A percentile compares a stretch with the other conserved stretches of the same genome.
These are phyloP conservation scores for Orientallactaga sibirica DNA, from an alignment of 2,797 vertebrate species.

Conservation along the genomic window DNA sequence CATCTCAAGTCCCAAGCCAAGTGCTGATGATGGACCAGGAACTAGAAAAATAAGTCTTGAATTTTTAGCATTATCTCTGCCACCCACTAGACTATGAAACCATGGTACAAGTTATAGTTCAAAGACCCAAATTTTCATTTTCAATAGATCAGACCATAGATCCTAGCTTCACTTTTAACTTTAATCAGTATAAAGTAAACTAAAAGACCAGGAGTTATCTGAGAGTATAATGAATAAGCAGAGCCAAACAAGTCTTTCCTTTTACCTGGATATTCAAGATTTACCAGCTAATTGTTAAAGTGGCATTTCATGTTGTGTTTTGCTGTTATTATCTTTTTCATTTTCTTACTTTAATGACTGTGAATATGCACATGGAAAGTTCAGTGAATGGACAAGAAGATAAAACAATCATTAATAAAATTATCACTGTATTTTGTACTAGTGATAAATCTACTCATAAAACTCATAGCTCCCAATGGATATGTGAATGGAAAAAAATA, in stretches of 20 bases:
- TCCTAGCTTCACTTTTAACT: slow-evolving; percentile 62
- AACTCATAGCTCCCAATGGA: slow-evolving; percentile 62
- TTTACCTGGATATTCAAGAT: slow-evolving; percentile 30
- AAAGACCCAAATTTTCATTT: slow-evolving; percentile 79
- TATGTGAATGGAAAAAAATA: slow-evolving; percentile 70
- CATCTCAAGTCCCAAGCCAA: slow-evolving; percentile 61
- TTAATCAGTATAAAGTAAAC: slow-evolving; percentile 56
- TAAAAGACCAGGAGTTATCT: neutral
- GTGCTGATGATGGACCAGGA: slow-evolving; percentile 73
- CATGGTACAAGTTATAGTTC: slow-evolving; percentile 61
- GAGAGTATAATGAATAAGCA: neutral
- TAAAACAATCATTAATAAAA: slow-evolving; percentile 67
- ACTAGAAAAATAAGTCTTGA: slow-evolving; percentile 68
- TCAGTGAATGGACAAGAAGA: slow-evolving; percentile 61
- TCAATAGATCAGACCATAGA: slow-evolving; percentile 70
- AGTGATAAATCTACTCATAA: slow-evolving; percentile 65
- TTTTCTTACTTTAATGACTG: neutral
- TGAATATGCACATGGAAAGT: slow-evolving; percentile 32
- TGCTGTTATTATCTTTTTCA: neutral
- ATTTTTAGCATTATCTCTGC: slow-evolving; percentile 66
- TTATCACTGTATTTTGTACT: slow-evolving; percentile 54
- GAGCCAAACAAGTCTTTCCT: neutral
- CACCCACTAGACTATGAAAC: slow-evolving; percentile 68
- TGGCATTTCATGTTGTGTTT: slow-evolving; percentile 29
- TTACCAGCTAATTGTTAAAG: slow-evolving; percentile 27